Evolutionary conservation across 2,888 invertebrate genomes (phyloP).

Genomic region (Hypselothyrea guttata): DNA sequence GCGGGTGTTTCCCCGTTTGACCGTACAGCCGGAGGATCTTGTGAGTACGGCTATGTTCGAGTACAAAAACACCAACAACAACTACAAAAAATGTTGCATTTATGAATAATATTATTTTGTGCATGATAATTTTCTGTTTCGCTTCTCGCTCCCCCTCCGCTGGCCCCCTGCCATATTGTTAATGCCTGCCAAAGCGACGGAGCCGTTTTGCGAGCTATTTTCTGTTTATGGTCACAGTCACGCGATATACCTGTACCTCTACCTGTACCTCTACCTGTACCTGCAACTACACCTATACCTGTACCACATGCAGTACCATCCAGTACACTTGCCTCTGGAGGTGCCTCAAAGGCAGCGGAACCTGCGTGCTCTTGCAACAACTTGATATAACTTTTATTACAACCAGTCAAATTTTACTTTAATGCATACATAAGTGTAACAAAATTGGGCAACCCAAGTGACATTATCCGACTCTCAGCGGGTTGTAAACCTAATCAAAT

Average conservation of each 20-base stretch:
- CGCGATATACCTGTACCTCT: constrained; percentile 51
- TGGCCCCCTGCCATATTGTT: constrained; percentile 57
- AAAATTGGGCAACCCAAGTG: no score
- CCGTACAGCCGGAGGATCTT: constrained; percentile 29
- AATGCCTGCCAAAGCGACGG: constrained; percentile 69
- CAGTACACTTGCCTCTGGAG: no score
- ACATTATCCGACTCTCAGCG: no score
- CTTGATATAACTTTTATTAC: no score
- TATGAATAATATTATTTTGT: constrained; percentile 77
- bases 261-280: background rate
- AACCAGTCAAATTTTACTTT: no score
- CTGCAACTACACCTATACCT: background rate
- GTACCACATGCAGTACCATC: background rate
- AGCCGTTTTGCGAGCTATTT: constrained; percentile 78
- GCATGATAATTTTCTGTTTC: constrained; percentile 74
- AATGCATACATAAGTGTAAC: no score
- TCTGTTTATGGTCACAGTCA: constrained; percentile 76
- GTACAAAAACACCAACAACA: background rate
- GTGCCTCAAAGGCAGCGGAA: no score
- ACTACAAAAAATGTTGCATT: constrained; percentile 61
- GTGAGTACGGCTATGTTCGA: constrained; percentile 8
- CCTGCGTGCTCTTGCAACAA: no score
- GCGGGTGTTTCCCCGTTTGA: constrained; percentile 20
- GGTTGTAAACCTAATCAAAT: no score
- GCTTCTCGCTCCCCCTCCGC: constrained; percentile 37